Conservation (phyloP, 2,888 invertebrate species). For the Priocnemis perturbator region DNA sequence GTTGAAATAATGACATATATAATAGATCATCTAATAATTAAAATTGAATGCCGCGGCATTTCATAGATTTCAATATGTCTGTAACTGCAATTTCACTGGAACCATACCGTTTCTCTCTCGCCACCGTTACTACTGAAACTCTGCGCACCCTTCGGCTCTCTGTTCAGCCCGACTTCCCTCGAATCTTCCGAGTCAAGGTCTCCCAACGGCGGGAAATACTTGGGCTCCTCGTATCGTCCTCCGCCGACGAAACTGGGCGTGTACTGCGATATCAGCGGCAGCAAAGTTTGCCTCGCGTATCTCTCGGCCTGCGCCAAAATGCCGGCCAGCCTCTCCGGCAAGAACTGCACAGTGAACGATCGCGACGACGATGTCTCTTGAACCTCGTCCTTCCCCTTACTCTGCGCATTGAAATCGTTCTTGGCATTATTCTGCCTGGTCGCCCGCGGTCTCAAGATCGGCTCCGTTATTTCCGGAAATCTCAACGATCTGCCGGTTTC, state of each 20-base stretch:
- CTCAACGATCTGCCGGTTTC: constrained; percentile 69
- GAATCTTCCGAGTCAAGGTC: constrained; percentile 38
- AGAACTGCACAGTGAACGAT: constrained; percentile 83
- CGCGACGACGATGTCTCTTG: constrained; percentile 67
- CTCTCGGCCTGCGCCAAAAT: constrained; percentile 89
- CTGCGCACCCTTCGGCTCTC: background rate
- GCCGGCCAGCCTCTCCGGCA: constrained; percentile 86
- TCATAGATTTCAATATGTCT: too few species aligned
- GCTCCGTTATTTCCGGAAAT: constrained; percentile 81
- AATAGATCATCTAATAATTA: too few species aligned
- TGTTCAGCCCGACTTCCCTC: background rate
- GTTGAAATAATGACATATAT: too few species aligned
- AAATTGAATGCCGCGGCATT: too few species aligned
- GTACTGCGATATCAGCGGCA: constrained; percentile 87
- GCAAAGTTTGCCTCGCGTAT: constrained; percentile 86
- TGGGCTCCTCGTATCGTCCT: constrained; percentile 76
- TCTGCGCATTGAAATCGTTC: constrained; percentile 23
- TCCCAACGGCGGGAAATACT: constrained; percentile 81
- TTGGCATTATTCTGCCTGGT: constrained; percentile 66
- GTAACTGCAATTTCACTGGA: background rate
- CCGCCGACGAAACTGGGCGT: constrained; percentile 81
- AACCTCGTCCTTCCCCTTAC: constrained; percentile 62
- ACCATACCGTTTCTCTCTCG: background rate
- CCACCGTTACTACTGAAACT: background rate
- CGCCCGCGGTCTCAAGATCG: constrained; percentile 78